Evolutionary conservation across 2,888 invertebrate genomes (phyloP), one percentile per base, ranked within the genome.

Genomic region (Linnaemya vulpina): DNA sequence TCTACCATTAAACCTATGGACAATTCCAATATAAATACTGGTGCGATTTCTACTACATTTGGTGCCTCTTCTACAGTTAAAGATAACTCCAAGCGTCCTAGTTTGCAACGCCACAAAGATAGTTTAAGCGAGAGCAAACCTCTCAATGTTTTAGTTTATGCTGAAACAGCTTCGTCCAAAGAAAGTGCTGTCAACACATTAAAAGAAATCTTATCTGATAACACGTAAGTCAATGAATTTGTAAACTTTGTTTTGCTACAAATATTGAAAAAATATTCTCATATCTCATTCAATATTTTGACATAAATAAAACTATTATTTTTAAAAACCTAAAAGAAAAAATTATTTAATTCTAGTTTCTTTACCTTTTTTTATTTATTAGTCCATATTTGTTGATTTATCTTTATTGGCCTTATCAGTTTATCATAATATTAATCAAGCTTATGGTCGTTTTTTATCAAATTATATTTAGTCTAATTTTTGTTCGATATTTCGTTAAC

Each of bases 111-210:
- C 2, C 90, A 89, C 51, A 92, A 92, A 85, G 89, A 91, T 73
- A 91, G 90, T 74, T 77, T 91, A 20, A 89, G 87, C 25, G 89
- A 90, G 89, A 93, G 94, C 3, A 96, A 96, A 91, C 96, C 97
- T 63, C 96, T 96, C 3, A 97, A 96, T 93, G 94, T 97, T 89
- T 93, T 97, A 83, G 96, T 97, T 87, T 97, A 96, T 91, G 96
- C 96, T 3, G 97, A 97, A 91, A 96, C 96, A 91, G 91, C 94
- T 79, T 94, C 94, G 35, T 95, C 96, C 62, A 94, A 95, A 88
- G 96, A 96, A 88, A 96, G 95, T 91, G 95, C 96, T 74, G 95
- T 95, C 89, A 93, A 93, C 35, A 95, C 96, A 30, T 93, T 97
- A 65, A 94, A 94, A 83, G 94, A 94, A 87, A 95, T 96, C 77